phyloP scores from a whole-genome alignment of 1,140 invertebrate species.

The Dermatophagoides farinae region DNA sequence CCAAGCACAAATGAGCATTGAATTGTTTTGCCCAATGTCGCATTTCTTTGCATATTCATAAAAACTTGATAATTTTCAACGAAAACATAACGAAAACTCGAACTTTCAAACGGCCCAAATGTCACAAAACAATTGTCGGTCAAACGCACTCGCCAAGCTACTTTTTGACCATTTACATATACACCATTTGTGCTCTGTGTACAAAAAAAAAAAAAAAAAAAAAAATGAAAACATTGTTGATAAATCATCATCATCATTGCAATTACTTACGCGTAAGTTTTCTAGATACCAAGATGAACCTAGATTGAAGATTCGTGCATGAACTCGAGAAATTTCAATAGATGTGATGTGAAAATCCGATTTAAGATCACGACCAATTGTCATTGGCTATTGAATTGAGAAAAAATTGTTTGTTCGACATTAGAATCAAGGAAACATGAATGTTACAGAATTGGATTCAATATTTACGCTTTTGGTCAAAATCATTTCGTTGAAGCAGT shows the following conservation, averaged over 20 bases:
- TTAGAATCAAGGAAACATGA: background rate
- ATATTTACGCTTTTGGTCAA: too few species aligned
- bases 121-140: background rate
- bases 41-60: too few species aligned
- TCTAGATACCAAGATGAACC: background rate
- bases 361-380: background rate
- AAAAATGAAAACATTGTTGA: background rate
- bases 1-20: too few species aligned
- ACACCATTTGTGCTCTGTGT: conserved; percentile 4
- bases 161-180: background rate
- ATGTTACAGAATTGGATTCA: too few species aligned
- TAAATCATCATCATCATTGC: too few species aligned
- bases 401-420: background rate
- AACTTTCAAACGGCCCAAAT: background rate
- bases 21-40: too few species aligned
- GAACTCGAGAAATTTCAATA: background rate
- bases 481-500: too few species aligned
- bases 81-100: too few species aligned
- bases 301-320: background rate
- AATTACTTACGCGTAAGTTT: background rate
- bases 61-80: too few species aligned
- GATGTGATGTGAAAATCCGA: background rate
- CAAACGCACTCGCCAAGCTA: background rate
- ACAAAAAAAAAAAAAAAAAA: background rate
- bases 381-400: background rate